Evolutionary conservation across 2,797 vertebrate genomes (phyloP), one percentile per base, ranked within the genome.

Genomic region (Harpagifer antarcticus): DNA sequence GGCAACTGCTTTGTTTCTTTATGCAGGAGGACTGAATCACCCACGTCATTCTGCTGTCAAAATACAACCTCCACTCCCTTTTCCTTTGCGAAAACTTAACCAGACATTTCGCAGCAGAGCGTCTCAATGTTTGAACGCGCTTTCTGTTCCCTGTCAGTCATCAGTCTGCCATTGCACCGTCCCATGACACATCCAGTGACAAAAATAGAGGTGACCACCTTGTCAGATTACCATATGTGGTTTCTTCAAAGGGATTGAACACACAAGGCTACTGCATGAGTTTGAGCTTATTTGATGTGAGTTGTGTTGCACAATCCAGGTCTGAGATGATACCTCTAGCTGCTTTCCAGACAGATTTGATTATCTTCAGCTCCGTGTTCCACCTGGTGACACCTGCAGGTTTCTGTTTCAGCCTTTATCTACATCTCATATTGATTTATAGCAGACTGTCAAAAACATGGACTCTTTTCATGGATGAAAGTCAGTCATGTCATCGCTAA

Each of bases 171-270:
- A 57, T 1, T 44, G 13, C 48, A 3, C 27, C 4, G 55, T 69
- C 74, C 48, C 67, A 43, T 17, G 55, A 78, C 60, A 62, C 71
- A 55, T 67, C 58, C 61, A 17, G 33, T 47, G 14, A 53, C 56
- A 66, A 23, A 74, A 60, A 37, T 13, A 37, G 27, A 57, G 72
- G 59, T 61, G 65, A 54, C 56, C 73, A 69, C 73, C 64, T 83
- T 79, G 73, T 83, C 76, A 79, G 54, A 43, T 52, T 63, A 27
- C 20, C 64, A 49, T 62, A 68, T 68, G 27, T 37, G 33, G 49
- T 47, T 65, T 72, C 64, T 60, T 79, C 63, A 69, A 69, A 70
- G 60, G n/a, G 27, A 37, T 37, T 6, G 4, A 42, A 55, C 54
- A 53, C 42, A 23, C 68, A 60, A 19, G 62, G 52, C 20, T 19